Percentiles rank a stretch among this genome's conserved stretches.
phyloP scores from a whole-genome alignment of 53 echinoderm and acorn worm species.

The Holothuria scabra region DNA sequence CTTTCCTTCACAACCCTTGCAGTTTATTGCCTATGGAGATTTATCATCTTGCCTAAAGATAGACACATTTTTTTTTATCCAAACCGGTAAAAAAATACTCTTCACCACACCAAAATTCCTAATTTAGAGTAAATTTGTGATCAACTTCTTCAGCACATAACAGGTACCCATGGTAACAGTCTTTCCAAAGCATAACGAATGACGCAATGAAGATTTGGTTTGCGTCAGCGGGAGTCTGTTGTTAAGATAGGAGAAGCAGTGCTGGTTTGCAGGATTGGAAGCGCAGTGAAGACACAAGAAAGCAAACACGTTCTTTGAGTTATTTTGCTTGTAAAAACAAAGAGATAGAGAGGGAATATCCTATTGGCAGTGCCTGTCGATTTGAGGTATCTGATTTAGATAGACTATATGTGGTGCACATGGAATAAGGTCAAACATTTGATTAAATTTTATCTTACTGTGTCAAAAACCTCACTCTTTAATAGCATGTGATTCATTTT shows the following conservation, averaged over 20 bases:
- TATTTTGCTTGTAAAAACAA: background rate
- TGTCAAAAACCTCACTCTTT: too few relatives aligned
- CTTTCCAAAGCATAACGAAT: conserved; percentile 10
- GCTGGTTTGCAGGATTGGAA: background rate
- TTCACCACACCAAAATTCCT: conserved; percentile 43
- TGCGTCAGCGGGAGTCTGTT: conserved; percentile 26
- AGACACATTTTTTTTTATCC: background rate
- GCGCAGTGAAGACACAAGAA: conserved; percentile 22
- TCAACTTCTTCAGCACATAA: conserved; percentile 40
- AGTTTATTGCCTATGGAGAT: too few relatives aligned
- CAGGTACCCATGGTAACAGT: conserved; percentile 26
- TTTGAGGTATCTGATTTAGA: too few relatives aligned
- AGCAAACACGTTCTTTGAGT: conserved; percentile 30
- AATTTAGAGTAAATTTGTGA: conserved; percentile 41
- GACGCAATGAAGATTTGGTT: conserved; percentile 27
- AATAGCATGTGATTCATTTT: too few relatives aligned
- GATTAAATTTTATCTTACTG: too few relatives aligned
- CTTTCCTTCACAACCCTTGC: too few relatives aligned
- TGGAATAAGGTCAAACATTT: too few relatives aligned
- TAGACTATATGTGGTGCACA: too few relatives aligned
- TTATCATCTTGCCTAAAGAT: too few relatives aligned
- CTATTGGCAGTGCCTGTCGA: too few relatives aligned
- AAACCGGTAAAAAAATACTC: conserved; percentile 21
- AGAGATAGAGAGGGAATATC: too few relatives aligned
- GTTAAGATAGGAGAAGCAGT: conserved; percentile 9